Base-by-base conservation (phyloP, 2,113 vertebrate genomes). In the Microcebus griseorufus region DNA sequence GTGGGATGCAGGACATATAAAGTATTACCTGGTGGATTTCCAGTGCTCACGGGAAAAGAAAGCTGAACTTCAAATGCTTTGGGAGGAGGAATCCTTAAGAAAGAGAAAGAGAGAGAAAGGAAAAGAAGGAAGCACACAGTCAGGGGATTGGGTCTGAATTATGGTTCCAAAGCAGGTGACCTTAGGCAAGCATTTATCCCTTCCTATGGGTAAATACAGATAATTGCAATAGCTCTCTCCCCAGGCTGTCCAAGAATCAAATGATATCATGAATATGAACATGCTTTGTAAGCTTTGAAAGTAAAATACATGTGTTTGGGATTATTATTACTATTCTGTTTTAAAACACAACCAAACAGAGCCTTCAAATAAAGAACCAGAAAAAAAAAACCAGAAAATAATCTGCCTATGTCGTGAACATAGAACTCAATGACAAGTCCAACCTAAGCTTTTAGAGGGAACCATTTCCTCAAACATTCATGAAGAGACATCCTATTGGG, bases 1-100 rank as follows among this genome's bases (percentile, higher is more conserved):
- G 91, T 79, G 73, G 80, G 75, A 93, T 27, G 25, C 72, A 92
- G 96, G 65, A 88, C 39, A 55, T 76, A 58, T 79, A 75, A 96
- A 96, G 27, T 92, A 86, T 87, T 89, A 81, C 93, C 91, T 96
- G 86, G 60, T 96, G 78, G 79, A 91, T 95, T 95, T 82, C 45
- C 92, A 58, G 45, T 48, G n/a, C 93, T 90, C 20, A 81, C 27
- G 48, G 51, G 67, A 39, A 84, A 88, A 81, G 75, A 90, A 97
- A 93, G 51, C 75, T 48, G 64, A 89, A 67, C 70, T 90, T 92
- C 69, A 88, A 45, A 87, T 55, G 64, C 45, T 90, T 70, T 60
- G 29, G 18, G 45, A 94, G 20, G 37, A 75, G 64, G 29, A 70
- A 62, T 73, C 7, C 32, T 55, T 39, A 10, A 12, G 6, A 25